Evolutionary conservation across 2,113 vertebrate genomes (phyloP).

Genomic region (Rhipidura dahli): DNA sequence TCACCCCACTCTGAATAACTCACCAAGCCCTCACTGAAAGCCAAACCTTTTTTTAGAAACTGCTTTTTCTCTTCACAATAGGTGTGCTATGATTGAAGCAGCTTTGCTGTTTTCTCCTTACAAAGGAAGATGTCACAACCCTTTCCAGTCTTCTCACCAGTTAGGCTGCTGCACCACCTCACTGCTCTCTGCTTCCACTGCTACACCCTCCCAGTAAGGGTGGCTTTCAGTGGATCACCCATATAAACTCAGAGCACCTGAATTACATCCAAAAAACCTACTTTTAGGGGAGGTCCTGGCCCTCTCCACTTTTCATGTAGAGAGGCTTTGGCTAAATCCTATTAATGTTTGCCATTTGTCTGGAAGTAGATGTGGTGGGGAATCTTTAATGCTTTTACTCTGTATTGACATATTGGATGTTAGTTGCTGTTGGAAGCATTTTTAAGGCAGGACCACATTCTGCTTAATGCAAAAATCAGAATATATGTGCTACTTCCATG

Average conservation of each 20-base stretch:
- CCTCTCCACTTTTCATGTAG: not conserved
- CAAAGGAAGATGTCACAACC: not conserved
- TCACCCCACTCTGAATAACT: not conserved
- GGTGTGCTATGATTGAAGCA: not conserved
- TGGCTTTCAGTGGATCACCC: not conserved
- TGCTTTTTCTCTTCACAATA: not conserved
- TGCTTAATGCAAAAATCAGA: not conserved
- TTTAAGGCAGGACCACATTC: not conserved
- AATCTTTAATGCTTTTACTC: not conserved
- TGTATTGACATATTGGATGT: not conserved
- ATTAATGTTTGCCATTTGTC: not conserved
- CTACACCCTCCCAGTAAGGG: not conserved
- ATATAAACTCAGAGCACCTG: not conserved
- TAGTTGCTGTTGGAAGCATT: not conserved
- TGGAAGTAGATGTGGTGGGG: not conserved
- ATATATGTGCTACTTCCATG: not conserved
- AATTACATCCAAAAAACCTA: not conserved
- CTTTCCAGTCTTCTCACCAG: not conserved
- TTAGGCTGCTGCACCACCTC: not conserved
- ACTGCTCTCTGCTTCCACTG: not conserved
- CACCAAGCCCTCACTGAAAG: not conserved
- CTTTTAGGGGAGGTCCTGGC: not conserved
- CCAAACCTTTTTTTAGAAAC: constrained; percentile 2
- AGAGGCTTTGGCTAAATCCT: not conserved
- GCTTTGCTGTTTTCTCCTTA: not conserved